Evolutionary conservation across 1,140 invertebrate genomes (phyloP).

Genomic region (Trichoplusia ni): DNA sequence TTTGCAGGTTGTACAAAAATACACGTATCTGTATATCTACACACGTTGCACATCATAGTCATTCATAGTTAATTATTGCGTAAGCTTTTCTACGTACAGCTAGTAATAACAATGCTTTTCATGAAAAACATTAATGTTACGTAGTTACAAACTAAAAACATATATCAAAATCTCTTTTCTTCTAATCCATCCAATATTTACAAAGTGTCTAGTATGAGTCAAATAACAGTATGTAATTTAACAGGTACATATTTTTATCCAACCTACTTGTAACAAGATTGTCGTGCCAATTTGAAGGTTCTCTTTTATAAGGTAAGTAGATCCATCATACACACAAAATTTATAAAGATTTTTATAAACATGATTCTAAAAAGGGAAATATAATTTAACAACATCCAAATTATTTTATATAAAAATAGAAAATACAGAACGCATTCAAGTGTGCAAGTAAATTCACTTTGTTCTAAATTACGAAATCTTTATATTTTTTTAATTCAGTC

Average conservation of each 20-base stretch:
- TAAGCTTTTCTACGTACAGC: too few relatives aligned
- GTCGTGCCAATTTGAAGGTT: neutral
- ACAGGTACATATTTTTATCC: neutral
- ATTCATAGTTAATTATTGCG: too few relatives aligned
- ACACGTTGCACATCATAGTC: too few relatives aligned
- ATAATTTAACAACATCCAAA: slow-evolving; percentile 16
- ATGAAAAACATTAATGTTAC: too few relatives aligned
- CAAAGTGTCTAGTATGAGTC: neutral
- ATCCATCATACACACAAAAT: too few relatives aligned
- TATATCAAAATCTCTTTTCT: neutral
- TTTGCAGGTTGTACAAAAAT: slow-evolving; percentile 4
- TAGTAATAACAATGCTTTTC: too few relatives aligned
- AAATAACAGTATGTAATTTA: neutral
- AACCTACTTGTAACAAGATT: slow-evolving; percentile 16
- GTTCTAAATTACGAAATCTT: slow-evolving; percentile 2
- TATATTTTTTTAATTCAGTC: slow-evolving; percentile 18
- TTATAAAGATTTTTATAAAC: too few relatives aligned
- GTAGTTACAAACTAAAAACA: neutral
- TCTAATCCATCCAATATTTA: neutral
- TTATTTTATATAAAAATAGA: slow-evolving; percentile 17
- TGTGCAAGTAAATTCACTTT: neutral
- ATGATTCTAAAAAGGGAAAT: slow-evolving; percentile 12
- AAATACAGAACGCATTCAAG: slow-evolving; percentile 14
- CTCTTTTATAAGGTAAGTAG: too few relatives aligned
- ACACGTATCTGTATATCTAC: neutral